A percentile compares a stretch with the other conserved stretches of the same genome.
phyloP scores from a whole-genome alignment of 2,888 invertebrate genomes.

The Xestia rhomboidea region DNA sequence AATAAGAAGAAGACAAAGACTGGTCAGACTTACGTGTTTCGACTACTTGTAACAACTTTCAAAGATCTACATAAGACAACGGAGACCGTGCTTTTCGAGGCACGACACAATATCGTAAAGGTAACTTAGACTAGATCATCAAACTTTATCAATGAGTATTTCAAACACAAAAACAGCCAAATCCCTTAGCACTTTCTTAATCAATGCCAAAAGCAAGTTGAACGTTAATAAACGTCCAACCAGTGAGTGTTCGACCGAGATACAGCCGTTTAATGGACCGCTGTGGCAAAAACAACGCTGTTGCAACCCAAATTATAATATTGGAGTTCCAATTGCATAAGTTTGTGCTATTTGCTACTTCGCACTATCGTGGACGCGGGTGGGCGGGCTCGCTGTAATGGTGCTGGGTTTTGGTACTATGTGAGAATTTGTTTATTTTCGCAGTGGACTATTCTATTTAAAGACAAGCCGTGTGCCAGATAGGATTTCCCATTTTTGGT shows the following conservation, averaged over 20 bases:
- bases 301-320: conserved; percentile 87
- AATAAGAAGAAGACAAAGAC: too few relatives aligned
- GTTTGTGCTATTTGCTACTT: conserved; percentile 87
- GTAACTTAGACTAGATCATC: neutral
- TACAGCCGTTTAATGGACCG: conserved; percentile 81
- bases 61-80: too few relatives aligned
- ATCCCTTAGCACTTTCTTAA: conserved; percentile 28
- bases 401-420: conserved; percentile 49
- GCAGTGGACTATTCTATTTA: neutral
- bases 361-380: conserved; percentile 80
- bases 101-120: neutral
- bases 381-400: conserved; percentile 57
- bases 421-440: neutral
- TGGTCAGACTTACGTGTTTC: too few relatives aligned
- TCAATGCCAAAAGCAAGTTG: conserved; percentile 50
- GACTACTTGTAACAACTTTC: too few relatives aligned
- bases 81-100: too few relatives aligned
- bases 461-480: neutral
- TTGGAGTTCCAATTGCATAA: conserved; percentile 89
- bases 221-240: conserved; percentile 55
- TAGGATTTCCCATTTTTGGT: neutral
- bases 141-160: neutral
- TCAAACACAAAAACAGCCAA: neutral
- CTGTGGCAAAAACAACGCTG: conserved; percentile 84
- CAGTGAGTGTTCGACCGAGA: conserved; percentile 79